phyloP scores from a whole-genome alignment of 1,140 invertebrate genomes.

The Drosophila paulistorum region DNA sequence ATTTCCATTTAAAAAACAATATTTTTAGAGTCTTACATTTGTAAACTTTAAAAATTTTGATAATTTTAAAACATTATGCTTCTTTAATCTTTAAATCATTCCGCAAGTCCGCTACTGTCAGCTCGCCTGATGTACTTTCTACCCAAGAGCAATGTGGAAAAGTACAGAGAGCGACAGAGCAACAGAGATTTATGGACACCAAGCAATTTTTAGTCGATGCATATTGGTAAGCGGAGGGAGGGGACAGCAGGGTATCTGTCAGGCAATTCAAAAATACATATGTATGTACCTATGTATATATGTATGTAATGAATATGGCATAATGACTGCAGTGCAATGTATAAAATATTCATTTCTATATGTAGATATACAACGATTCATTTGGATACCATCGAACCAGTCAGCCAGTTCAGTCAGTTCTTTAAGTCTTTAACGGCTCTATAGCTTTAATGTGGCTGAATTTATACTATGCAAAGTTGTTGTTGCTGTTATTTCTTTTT shows the following conservation, averaged over 20 bases:
- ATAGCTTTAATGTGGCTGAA: constrained; percentile 42
- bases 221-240: constrained; percentile 26
- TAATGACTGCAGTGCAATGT: constrained; percentile 75
- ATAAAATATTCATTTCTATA: constrained; percentile 77
- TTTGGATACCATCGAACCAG: constrained; percentile 2
- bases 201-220: constrained; percentile 66
- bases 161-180: constrained; percentile 7
- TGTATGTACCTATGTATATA: neutral
- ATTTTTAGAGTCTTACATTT: no score
- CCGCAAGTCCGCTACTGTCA: neutral
- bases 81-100: no score
- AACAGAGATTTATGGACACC: constrained; percentile 71
- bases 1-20: no score
- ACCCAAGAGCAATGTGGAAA: neutral
- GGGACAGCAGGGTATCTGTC: constrained; percentile 25
- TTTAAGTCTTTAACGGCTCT: constrained; percentile 43
- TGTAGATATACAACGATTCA: neutral
- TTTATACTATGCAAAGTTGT: constrained; percentile 7
- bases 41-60: no score
- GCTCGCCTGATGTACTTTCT: neutral
- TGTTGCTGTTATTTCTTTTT: constrained; percentile 26
- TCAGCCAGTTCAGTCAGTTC: constrained; percentile 26
- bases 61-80: no score
- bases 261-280: constrained; percentile 40
- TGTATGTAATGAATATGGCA: constrained; percentile 77